Conservation (phyloP, 2,888 invertebrate species). For the Epinotia ramella region DNA sequence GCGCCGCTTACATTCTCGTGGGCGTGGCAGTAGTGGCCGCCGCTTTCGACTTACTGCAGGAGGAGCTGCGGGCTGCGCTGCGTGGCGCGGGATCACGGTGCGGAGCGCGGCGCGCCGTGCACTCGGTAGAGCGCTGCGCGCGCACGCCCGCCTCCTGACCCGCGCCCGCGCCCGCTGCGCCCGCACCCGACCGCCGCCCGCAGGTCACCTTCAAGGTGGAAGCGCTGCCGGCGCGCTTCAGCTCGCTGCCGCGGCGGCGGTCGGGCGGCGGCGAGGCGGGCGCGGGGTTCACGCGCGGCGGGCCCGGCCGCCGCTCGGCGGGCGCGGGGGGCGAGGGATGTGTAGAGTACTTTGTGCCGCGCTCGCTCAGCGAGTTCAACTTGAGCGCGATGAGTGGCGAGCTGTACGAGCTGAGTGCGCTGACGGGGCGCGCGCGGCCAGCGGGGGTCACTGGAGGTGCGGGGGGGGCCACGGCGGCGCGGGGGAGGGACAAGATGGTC, state of each 20-base stretch:
- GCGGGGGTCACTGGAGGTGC: slow-evolving; percentile 60
- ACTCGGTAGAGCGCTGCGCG: slow-evolving; percentile 61
- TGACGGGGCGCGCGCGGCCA: slow-evolving; percentile 52
- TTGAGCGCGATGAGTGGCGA: slow-evolving; percentile 86
- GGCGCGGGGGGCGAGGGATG: slow-evolving; percentile 85
- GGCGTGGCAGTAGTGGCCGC: slow-evolving; percentile 95
- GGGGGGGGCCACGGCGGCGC: slow-evolving; percentile 74
- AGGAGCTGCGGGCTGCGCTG: slow-evolving; percentile 85
- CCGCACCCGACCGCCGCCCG: slow-evolving; percentile 60
- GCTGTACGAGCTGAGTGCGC: slow-evolving; percentile 56
- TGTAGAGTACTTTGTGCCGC: slow-evolving; percentile 93
- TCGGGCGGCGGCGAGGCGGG: slow-evolving; percentile 70
- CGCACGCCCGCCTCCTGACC: slow-evolving; percentile 83
- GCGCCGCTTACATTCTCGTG: slow-evolving; percentile 92
- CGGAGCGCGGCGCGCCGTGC: slow-evolving; percentile 57
- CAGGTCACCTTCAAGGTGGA: slow-evolving; percentile 73
- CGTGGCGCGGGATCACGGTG: slow-evolving; percentile 49
- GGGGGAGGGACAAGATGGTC: slow-evolving; percentile 90
- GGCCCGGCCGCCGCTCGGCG: slow-evolving; percentile 87
- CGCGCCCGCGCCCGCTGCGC: slow-evolving; percentile 67
- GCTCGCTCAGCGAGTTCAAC: slow-evolving; percentile 94
- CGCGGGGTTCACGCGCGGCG: slow-evolving; percentile 87
- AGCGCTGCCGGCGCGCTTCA: slow-evolving; percentile 80
- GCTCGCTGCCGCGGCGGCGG: slow-evolving; percentile 83
- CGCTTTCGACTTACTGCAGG: slow-evolving; percentile 94